These are phyloP conservation scores for Leucophenga varia DNA, from an alignment of 1,140 invertebrate genomes.

Conservation along the genomic window DNA sequence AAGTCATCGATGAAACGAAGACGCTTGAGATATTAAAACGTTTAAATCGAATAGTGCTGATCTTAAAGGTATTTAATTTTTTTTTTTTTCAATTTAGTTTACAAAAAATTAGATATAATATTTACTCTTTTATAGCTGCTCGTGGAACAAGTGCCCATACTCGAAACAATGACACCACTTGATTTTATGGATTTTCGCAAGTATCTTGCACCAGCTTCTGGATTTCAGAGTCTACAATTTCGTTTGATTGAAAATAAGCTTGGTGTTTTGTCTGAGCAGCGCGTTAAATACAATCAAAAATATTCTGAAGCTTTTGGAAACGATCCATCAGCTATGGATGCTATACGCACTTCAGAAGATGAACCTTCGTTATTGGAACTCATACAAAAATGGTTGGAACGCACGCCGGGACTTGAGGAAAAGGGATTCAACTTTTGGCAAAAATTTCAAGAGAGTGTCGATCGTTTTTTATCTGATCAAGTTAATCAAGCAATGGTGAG, in stretches of 20 bases:
- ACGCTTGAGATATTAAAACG: conserved; percentile 91
- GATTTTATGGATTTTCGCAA: conserved; percentile 97
- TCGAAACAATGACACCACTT: conserved; percentile 97
- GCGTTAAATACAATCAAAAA: conserved; percentile 91
- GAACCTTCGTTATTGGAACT: conserved; percentile 82
- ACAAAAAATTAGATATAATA: background rate
- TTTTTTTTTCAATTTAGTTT: conserved; percentile 19
- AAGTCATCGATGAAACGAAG: conserved; percentile 84
- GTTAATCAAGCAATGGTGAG: conserved; percentile 49
- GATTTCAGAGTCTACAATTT: conserved; percentile 97
- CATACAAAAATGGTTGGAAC: conserved; percentile 89
- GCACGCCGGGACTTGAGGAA: conserved; percentile 86
- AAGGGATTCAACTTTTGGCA: conserved; percentile 92
- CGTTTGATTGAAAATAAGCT: conserved; percentile 95
- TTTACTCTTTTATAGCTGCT: conserved; percentile 68
- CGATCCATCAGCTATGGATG: conserved; percentile 70
- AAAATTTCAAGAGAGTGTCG: conserved; percentile 80
- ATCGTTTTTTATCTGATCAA: conserved; percentile 71
- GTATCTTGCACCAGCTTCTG: conserved; percentile 91
- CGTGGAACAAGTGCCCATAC: conserved; percentile 94
- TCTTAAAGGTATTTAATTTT: conserved; percentile 77
- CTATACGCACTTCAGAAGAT: conserved; percentile 75
- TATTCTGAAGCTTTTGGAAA: conserved; percentile 86
- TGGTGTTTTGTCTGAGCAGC: conserved; percentile 82
- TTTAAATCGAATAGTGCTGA: conserved; percentile 88